These are phyloP conservation scores for Rhinichthys osculus DNA, from an alignment of 2,797 vertebrate species.

Conservation along the genomic window DNA sequence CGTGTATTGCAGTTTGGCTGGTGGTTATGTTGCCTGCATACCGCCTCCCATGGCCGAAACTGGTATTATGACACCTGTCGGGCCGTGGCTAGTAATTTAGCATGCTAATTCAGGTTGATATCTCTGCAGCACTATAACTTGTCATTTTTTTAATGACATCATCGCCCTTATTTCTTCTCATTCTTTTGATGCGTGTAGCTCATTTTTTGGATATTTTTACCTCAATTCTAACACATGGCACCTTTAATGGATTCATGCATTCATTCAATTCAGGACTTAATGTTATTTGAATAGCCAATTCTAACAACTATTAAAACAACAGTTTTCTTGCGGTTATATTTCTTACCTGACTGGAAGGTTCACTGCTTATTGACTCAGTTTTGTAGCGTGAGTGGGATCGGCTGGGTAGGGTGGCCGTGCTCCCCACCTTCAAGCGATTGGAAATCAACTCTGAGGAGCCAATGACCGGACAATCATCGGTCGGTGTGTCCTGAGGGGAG, in stretches of 20 bases:
- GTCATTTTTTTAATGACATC: too few species aligned
- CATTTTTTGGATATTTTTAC: too few species aligned
- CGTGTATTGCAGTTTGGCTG: too few species aligned
- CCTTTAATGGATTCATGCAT: background rate
- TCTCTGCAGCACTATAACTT: too few species aligned
- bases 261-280: background rate
- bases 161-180: too few species aligned
- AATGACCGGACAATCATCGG: slow-evolving; percentile 51
- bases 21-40: too few species aligned
- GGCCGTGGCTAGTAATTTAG: too few species aligned
- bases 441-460: slow-evolving; percentile 26
- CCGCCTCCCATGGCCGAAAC: too few species aligned
- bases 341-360: slow-evolving; percentile 83
- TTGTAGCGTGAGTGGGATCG: slow-evolving; percentile 72
- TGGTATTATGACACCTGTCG: too few species aligned
- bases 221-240: too few species aligned
- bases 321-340: background rate
- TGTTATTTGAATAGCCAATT: background rate
- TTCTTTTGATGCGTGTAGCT: too few species aligned
- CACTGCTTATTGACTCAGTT: slow-evolving; percentile 75
- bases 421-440: slow-evolving; percentile 59
- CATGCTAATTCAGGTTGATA: too few species aligned
- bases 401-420: slow-evolving; percentile 65
- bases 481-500: slow-evolving; percentile 48
- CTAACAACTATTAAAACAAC: background rate